phyloP scores from a whole-genome alignment of 2,888 invertebrate species.

The Lucinisca nassula region DNA sequence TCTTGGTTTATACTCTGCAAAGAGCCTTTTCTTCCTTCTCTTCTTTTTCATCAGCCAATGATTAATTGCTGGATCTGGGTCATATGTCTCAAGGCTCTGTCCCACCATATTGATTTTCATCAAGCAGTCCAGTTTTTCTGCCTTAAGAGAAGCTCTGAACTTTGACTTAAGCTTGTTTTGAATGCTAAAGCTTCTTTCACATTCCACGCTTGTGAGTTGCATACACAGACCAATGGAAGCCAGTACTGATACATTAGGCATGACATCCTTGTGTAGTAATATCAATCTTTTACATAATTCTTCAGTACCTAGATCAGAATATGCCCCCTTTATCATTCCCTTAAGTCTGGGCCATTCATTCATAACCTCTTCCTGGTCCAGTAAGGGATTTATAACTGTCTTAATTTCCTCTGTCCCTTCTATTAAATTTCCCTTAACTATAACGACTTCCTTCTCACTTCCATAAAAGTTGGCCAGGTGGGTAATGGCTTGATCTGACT shows the following conservation, averaged over 20 bases:
- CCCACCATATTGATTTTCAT: neutral
- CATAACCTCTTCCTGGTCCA: neutral
- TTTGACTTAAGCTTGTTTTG: conserved; percentile 36
- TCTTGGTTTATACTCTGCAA: neutral
- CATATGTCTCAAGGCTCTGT: neutral
- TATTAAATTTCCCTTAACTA: neutral
- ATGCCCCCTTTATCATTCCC: conserved; percentile 30
- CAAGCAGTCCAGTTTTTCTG: neutral
- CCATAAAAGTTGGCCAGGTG: neutral
- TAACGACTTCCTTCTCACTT: neutral
- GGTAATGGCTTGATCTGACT: neutral
- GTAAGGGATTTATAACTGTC: neutral
- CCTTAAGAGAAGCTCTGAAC: conserved; percentile 20
- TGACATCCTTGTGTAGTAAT: neutral
- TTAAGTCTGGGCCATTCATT: conserved; percentile 22
- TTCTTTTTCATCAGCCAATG: neutral
- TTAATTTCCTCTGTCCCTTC: neutral
- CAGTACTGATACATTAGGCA: conserved; percentile 3
- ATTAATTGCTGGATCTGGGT: neutral
- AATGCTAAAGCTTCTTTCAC: conserved; percentile 43
- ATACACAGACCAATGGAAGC: conserved; percentile 34
- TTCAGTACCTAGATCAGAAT: neutral
- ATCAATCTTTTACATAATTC: conserved; percentile 10
- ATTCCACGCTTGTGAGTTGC: conserved; percentile 46
- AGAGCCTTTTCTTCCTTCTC: neutral